A percentile compares a stretch with the other conserved stretches of the same genome.
These are phyloP conservation scores for Catharus fuscescens DNA, from an alignment of 2,113 vertebrate genomes.

Conservation along the genomic window DNA sequence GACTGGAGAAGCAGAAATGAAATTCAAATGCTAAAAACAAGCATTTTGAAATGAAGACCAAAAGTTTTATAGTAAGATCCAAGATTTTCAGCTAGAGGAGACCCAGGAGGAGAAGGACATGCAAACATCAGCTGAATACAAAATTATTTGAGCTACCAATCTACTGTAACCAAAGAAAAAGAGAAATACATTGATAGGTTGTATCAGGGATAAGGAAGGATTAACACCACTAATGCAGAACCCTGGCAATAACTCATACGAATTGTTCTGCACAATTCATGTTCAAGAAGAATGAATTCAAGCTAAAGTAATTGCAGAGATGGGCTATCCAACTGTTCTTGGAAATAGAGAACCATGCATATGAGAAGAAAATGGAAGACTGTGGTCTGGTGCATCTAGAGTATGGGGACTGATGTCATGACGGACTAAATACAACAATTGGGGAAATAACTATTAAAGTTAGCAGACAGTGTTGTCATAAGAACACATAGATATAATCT, in stretches of 20 bases:
- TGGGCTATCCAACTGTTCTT: not conserved
- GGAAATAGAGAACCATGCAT: not conserved
- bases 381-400: not conserved
- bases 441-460: not conserved
- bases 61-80: not conserved
- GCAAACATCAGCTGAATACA: not conserved
- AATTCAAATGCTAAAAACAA: not conserved
- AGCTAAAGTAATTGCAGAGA: not conserved
- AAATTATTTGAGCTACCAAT: not conserved
- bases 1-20: not conserved
- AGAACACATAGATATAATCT: not conserved
- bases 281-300: not conserved
- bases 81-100: not conserved
- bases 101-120: not conserved
- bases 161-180: not conserved
- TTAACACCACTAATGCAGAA: not conserved
- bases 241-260: not conserved
- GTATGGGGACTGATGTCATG: not conserved
- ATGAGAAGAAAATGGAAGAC: not conserved
- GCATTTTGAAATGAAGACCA: not conserved
- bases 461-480: not conserved
- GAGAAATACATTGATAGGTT: not conserved
- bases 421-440: not conserved
- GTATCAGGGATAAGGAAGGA: not conserved
- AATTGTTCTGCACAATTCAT: not conserved